Base-by-base conservation (phyloP, 1,140 invertebrate genomes). In the Battus philenor region DNA sequence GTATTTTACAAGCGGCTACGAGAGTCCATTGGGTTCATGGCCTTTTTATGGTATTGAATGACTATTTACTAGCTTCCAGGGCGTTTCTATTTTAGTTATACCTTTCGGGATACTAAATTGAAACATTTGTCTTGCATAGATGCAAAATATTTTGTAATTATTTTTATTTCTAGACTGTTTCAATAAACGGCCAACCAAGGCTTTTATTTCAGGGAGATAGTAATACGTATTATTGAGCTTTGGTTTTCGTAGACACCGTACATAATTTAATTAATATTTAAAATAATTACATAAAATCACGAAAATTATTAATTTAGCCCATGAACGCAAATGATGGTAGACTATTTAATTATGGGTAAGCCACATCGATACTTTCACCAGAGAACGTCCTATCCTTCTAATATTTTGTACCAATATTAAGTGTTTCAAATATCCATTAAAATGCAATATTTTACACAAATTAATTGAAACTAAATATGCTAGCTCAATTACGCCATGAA, bases 1-100 rank as follows among this genome's bases (percentile, higher is more conserved):
- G 38, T 5, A 29, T 5, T 41, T 41, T 27, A 27, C 20, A 26
- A 15, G 38, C 38, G 9, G 24, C 8, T 11, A 22, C 12, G 10
- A 15, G 12, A 41, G 38, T 41, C 20, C 38, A 41, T 41, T 29
- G 38, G 24, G 24, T 41, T 29, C 29, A 41, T 26, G 38, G 24
- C 13, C 38, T 7, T 41, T 41, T 41, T 41, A 41, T 41, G 24
- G 13, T 13, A 10, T 41, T 41, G 4, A 41, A 41, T 12, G 13
- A 24, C 38, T 41, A 41, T 41, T 41, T 29, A 29, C 38, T 16
- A 24, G 24, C 24, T 26, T 26, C 11, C 8, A 16, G 24, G 12
- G 38, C 38, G 38, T 12, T 16, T n/a, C 22, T 22, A n/a, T 22
- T 41, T 27, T 22, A 39, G 1, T 5, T 10, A 22, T 22, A 22